These are phyloP conservation scores for Leptinotarsa peninsularis DNA, from an alignment of 2,888 invertebrate species.

Conservation along the genomic window DNA sequence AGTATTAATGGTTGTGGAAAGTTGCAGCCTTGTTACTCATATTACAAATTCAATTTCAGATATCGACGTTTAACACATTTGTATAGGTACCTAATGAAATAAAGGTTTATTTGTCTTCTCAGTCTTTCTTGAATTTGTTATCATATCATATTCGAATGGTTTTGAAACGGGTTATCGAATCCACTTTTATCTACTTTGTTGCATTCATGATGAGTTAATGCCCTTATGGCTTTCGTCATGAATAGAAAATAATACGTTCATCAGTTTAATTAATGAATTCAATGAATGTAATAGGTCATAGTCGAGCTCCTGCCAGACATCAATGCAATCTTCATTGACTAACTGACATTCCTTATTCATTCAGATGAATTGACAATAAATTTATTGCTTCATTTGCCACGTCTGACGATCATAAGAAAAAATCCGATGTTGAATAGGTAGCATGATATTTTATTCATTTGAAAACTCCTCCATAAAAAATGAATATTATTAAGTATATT, in stretches of 20 bases:
- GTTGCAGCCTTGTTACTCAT: no score
- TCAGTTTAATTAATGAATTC: background rate
- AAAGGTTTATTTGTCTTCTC: no score
- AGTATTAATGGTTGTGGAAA: no score
- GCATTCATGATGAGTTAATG: constrained; percentile 3
- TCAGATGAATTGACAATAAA: constrained; percentile 15
- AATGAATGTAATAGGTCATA: constrained; percentile 25
- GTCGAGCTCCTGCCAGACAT: constrained; percentile 21
- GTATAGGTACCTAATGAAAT: no score
- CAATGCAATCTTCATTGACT: constrained; percentile 26
- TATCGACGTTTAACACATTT: no score
- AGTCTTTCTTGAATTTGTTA: no score
- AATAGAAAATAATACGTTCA: background rate
- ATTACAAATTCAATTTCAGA: no score
- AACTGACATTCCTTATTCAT: constrained; percentile 17
- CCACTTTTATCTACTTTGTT: background rate
- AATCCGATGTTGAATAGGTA: background rate
- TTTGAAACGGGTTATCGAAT: background rate
- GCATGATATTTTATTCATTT: background rate
- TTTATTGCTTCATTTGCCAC: constrained; percentile 2
- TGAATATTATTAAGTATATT: no score
- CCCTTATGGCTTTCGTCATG: background rate
- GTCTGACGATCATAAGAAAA: constrained; percentile 5
- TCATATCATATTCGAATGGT: no score
- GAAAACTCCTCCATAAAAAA: no score